These are phyloP conservation scores for Campoletis sonorensis DNA, from an alignment of 1,140 invertebrate genomes.

Conservation along the genomic window DNA sequence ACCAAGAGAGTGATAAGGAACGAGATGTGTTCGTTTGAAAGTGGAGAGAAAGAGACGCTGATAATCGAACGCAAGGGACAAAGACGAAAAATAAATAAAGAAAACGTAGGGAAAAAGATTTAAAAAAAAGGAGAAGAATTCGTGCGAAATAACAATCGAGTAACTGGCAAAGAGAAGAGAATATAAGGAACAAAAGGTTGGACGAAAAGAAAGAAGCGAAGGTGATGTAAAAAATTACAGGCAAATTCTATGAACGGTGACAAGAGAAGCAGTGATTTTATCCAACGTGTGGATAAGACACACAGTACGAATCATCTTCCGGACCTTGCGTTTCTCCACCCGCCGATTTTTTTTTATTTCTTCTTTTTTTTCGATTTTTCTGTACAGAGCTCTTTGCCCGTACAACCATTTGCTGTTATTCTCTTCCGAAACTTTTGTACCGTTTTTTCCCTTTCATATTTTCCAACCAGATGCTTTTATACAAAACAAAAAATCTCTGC, in stretches of 20 bases:
- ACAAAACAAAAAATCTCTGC: too few relatives aligned
- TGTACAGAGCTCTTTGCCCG: neutral
- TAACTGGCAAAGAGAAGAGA: neutral
- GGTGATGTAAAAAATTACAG: slow-evolving; percentile 42
- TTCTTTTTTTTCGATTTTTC: neutral
- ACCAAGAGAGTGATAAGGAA: neutral
- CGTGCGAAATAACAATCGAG: slow-evolving; percentile 36
- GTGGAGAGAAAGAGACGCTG: neutral
- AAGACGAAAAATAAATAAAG: neutral
- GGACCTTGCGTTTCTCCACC: neutral
- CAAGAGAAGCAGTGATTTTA: slow-evolving; percentile 31
- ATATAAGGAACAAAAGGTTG: too few relatives aligned
- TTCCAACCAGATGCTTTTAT: too few relatives aligned
- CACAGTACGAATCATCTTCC: slow-evolving; percentile 3
- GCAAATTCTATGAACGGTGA: slow-evolving; percentile 12
- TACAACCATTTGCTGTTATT: neutral
- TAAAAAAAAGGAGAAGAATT: slow-evolving; percentile 26
- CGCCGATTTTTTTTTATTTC: slow-evolving; percentile 18
- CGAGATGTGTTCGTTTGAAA: neutral
- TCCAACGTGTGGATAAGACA: slow-evolving; percentile 32
- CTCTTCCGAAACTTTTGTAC: neutral
- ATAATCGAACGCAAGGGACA: neutral
- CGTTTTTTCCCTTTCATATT: neutral
- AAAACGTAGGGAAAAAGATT: too few relatives aligned
- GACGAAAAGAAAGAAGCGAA: neutral